A percentile compares a stretch with the other conserved stretches of the same genome.
Evolutionary conservation across 1,140 invertebrate species (phyloP).

Genomic region (Plectus sambesii): DNA sequence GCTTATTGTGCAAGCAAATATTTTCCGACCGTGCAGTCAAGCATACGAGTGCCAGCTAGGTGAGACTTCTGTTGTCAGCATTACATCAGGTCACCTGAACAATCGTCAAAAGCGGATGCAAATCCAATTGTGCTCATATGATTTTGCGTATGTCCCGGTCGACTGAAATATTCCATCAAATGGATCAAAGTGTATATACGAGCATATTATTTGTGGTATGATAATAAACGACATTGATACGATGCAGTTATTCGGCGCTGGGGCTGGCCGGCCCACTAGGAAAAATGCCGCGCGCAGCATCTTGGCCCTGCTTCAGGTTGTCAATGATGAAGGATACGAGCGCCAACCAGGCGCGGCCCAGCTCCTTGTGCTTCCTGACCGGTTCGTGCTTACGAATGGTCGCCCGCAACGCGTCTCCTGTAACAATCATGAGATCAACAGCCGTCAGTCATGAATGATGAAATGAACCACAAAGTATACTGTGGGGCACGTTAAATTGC

Average conservation of each 20-base stretch:
- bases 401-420: constrained; percentile 28
- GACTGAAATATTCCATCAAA: constrained; percentile 1
- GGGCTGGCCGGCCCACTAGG: neutral
- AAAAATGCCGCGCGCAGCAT: neutral
- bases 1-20: no score
- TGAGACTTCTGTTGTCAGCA: neutral
- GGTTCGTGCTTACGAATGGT: constrained; percentile 25
- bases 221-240: neutral
- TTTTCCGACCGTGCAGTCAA: no score
- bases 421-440: no score
- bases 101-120: no score
- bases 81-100: no score
- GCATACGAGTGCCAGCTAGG: constrained; percentile 17
- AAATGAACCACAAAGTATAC: no score
- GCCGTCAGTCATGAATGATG: no score
- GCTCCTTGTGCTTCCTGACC: constrained; percentile 35
- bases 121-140: constrained; percentile 1
- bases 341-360: constrained; percentile 33
- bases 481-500: no score
- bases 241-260: neutral
- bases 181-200: neutral
- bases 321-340: constrained; percentile 36
- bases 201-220: neutral
- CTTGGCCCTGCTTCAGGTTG: constrained; percentile 28
- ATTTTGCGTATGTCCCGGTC: neutral